Conservation (phyloP, 1,140 invertebrate species). For the Dendroctonus ponderosae region DNA sequence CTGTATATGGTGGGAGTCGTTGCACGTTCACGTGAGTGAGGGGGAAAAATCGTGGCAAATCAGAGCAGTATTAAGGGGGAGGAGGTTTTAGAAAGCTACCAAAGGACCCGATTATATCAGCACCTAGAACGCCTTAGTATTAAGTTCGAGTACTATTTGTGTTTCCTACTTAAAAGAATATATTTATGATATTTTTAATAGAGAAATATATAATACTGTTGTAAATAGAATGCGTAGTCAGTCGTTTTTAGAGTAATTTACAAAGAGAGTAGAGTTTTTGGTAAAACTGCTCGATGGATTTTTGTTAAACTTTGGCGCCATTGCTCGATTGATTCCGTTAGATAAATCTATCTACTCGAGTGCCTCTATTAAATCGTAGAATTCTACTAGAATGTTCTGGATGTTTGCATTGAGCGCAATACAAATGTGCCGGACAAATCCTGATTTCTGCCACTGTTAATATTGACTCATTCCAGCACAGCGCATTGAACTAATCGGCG, state of each 20-base stretch:
- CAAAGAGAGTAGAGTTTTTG: not conserved
- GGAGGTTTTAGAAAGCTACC: constrained; percentile 18
- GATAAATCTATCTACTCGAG: constrained; percentile 35
- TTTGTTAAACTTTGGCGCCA: constrained; percentile 20
- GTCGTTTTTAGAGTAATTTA: constrained; percentile 28
- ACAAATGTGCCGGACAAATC: too few species aligned
- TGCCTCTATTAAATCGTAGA: constrained; percentile 35
- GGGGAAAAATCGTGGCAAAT: too few species aligned
- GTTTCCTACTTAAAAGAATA: constrained; percentile 52
- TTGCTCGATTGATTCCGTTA: constrained; percentile 30
- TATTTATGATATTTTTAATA: constrained; percentile 53
- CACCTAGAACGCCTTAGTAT: constrained; percentile 45
- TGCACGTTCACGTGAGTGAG: too few species aligned
- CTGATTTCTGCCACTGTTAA: too few species aligned
- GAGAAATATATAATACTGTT: constrained; percentile 48
- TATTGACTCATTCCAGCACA: too few species aligned
- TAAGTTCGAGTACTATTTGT: constrained; percentile 48
- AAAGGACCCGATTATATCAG: constrained; percentile 40
- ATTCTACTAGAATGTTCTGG: too few species aligned
- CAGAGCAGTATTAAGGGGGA: too few species aligned
- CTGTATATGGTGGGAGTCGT: too few species aligned
- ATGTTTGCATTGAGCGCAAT: too few species aligned
- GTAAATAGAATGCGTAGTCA: constrained; percentile 45
- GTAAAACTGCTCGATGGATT: not conserved
- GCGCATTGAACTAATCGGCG: too few species aligned